Evolutionary conservation across 2,113 vertebrate genomes (phyloP), one percentile per base, ranked within the genome.

Genomic region (Scortum barcoo): DNA sequence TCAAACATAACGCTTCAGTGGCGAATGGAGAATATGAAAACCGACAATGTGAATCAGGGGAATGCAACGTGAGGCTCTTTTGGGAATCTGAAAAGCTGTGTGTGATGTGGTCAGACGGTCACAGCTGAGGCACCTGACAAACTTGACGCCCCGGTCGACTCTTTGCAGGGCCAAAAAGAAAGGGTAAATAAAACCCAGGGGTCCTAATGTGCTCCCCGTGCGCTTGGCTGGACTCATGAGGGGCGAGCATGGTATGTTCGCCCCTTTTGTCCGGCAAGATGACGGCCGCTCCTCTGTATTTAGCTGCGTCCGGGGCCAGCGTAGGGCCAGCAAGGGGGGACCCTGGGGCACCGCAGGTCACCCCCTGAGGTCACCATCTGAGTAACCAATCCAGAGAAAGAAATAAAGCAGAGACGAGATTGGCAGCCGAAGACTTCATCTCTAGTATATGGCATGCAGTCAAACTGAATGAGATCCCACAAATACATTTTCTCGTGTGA

Each of bases 131-230:
- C 95, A 96, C 95, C 95, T 95, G 87, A 95, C 92, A 89, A 85
- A 94, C 94, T 94, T 79, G 91, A 95, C 90, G 90, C 92, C 78
- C 87, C 89, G 24, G 93, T 86, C 93, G 88, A 93, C 88, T 91
- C 92, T 94, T 93, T 95, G 93, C 76, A 74, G 62, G 1, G 70
- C 72, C 86, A 88, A 91, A 91, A 94, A 94, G 95, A 94, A 93
- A 93, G 93, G 69, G 83, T 90, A 89, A 93, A 95, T 96, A 95
- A 95, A 95, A 93, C 79, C 66, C 80, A 87, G 84, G 86, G 83
- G 82, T 94, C 93, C 95, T 97, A 98, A 99, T 97, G 95, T 96
- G 97, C 83, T 97, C 95, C 94, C 94, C 93, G 96, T 97, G 96
- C 94, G 95, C 97, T 96, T 97, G 96, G 95, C 83, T 97, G 95